Evolutionary conservation across 2,888 invertebrate genomes (phyloP).

Genomic region (Neoascia interrupta): DNA sequence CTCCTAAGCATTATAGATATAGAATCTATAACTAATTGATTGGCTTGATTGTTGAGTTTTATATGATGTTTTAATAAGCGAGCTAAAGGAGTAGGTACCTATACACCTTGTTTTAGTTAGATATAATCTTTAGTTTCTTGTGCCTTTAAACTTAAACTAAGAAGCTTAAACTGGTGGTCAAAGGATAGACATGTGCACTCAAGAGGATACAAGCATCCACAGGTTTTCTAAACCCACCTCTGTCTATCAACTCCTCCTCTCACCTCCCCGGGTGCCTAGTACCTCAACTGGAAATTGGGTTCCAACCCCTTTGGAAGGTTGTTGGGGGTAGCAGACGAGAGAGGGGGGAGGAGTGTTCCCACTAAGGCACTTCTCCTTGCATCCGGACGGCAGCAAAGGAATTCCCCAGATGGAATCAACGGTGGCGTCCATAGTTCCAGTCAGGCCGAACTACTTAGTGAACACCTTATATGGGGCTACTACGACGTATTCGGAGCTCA

Average conservation of each 20-base stretch:
- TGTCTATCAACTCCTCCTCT: not conserved
- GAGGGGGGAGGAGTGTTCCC: not conserved
- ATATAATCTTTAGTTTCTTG: too few relatives aligned
- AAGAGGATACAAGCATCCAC: too few relatives aligned
- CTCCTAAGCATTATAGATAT: too few relatives aligned
- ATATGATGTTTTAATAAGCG: too few relatives aligned
- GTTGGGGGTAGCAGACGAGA: not conserved
- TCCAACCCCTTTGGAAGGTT: not conserved
- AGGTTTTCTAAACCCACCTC: too few relatives aligned
- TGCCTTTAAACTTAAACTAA: too few relatives aligned
- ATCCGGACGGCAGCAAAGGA: not conserved
- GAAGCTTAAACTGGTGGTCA: too few relatives aligned
- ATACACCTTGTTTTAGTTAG: too few relatives aligned
- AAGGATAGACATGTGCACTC: too few relatives aligned
- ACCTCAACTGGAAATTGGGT: not conserved
- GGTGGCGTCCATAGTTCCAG: not conserved
- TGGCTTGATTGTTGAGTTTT: too few relatives aligned
- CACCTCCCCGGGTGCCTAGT: not conserved
- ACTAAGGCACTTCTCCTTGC: not conserved
- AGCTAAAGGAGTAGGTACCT: too few relatives aligned
- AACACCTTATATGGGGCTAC: not conserved
- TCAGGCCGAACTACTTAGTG: not conserved
- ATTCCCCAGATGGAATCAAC: not conserved
- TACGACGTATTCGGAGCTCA: not conserved
- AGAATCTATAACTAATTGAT: too few relatives aligned